These are phyloP conservation scores for Andrena trimmerana DNA, from an alignment of 2,888 invertebrate species.

Conservation along the genomic window DNA sequence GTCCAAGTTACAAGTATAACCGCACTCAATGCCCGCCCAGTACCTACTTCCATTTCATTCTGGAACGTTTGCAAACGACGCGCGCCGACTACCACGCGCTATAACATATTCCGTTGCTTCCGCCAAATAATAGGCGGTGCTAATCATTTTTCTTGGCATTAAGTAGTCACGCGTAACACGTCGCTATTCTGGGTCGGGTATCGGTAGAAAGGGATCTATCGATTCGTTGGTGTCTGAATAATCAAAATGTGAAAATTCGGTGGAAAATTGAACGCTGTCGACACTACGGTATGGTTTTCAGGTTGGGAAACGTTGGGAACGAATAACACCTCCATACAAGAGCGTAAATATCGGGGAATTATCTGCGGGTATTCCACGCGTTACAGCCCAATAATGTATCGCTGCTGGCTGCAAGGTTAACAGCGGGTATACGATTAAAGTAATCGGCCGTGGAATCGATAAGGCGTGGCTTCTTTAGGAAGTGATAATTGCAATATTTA, in stretches of 20 bases:
- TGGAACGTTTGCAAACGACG: slow-evolving; percentile 67
- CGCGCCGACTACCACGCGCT: slow-evolving; percentile 38
- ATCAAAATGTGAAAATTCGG: too few relatives aligned
- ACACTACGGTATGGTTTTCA: too few relatives aligned
- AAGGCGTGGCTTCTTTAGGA: slow-evolving; percentile 55
- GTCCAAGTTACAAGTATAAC: slow-evolving; percentile 80
- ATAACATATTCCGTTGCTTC: slow-evolving; percentile 3
- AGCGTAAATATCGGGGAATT: slow-evolving; percentile 9
- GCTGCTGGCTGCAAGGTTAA: slow-evolving; percentile 44
- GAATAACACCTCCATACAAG: background rate
- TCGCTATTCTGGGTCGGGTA: too few relatives aligned
- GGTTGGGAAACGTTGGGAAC: background rate
- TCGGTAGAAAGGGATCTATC: too few relatives aligned
- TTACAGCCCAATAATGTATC: slow-evolving; percentile 42
- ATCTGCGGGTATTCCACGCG: slow-evolving; percentile 31
- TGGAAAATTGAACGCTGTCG: too few relatives aligned
- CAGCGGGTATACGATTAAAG: slow-evolving; percentile 49
- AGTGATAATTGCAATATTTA: slow-evolving; percentile 56
- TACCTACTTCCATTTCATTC: slow-evolving; percentile 79
- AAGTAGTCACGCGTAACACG: background rate
- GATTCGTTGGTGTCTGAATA: too few relatives aligned
- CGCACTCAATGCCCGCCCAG: slow-evolving; percentile 73
- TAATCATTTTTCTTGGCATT: background rate
- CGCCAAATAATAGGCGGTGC: background rate
- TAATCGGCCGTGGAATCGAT: slow-evolving; percentile 52